Base-by-base conservation (phyloP, 2,888 invertebrate species). In the Melanotus villosus region DNA sequence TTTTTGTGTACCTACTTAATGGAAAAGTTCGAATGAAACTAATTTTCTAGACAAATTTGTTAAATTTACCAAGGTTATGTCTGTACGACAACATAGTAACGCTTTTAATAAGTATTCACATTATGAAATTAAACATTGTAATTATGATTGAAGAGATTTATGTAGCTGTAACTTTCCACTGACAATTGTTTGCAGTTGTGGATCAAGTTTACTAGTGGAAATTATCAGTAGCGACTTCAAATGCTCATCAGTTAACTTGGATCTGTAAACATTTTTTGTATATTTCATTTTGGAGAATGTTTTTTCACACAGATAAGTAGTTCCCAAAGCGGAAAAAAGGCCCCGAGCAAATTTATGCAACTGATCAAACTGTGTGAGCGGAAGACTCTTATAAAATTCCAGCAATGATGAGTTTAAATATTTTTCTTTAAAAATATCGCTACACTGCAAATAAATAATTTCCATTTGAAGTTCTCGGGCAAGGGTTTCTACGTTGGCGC, bases 381-480 rank as follows among this genome's bases (percentile, higher is more conserved):
- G 71, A 75, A 74, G 70, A 68, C 73, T 70, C 50, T 47, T 65
- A 65, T 65, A 65, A 65, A 65, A 58, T 65, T 65, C 58, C 52
- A 66, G 60, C 66, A 66, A 66, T 60, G 59, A 57, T 57, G 57
- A 58, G 26, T 58, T 65, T 56, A 59, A 58, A 64, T 71, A 67
- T 68, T 70, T 68, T 62, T 71, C 65, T 26, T 69, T 73, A 68
- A 73, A 59, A 50, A 69, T 75, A 71, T 74, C 67, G 59, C 70
- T 72, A 64, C 70, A 64, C 66, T 74, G 71, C 68, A 75, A 54
- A 71, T 73, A 59, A 73, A 71, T 71, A 21, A 68, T 65, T 75
- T 75, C 71, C 71, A 75, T 71, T 74, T 75, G 64, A 71, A 75
- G 65, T 73, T 74, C 66, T 59, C 59, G 66, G 68, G 63, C 68